A percentile compares a stretch with the other conserved stretches of the same genome.
These are phyloP conservation scores for Zoroaster sp. DNA, from an alignment of 53 echinoderm and acorn worm species.

Conservation along the genomic window DNA sequence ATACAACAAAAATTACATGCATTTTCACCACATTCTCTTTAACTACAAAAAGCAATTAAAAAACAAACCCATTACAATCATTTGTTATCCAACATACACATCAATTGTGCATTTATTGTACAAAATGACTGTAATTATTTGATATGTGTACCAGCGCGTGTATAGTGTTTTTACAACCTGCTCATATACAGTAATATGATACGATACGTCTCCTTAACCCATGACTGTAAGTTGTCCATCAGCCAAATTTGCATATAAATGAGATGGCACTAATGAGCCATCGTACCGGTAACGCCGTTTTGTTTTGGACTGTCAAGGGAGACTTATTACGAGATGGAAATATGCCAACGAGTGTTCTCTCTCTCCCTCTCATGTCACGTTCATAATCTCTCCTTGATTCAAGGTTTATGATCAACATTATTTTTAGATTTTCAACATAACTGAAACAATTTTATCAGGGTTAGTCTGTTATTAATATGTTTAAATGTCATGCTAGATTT, in stretches of 20 bases:
- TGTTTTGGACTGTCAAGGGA: neutral
- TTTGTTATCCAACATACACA: too few relatives aligned
- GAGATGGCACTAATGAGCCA: neutral
- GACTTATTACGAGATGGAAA: neutral
- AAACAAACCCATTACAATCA: too few relatives aligned
- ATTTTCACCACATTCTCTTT: too few relatives aligned
- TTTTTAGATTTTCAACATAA: neutral
- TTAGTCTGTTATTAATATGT: too few relatives aligned
- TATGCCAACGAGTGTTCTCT: neutral
- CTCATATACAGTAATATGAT: neutral
- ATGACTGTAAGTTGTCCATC: neutral
- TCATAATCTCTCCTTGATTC: neutral
- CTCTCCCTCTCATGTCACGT: neutral
- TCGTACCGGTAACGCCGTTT: neutral
- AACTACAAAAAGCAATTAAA: too few relatives aligned
- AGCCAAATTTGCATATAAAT: constrained; percentile 37
- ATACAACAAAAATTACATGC: too few relatives aligned
- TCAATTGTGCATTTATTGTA: too few relatives aligned
- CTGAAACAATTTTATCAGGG: too few relatives aligned
- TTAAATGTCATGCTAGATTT: too few relatives aligned
- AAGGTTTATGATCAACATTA: neutral
- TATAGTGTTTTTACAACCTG: too few relatives aligned
- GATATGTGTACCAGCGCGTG: too few relatives aligned
- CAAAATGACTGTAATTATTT: too few relatives aligned
- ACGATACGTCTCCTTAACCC: neutral